Conservation (phyloP, 2,888 invertebrate species). For the Dicyrtoma fusca region DNA sequence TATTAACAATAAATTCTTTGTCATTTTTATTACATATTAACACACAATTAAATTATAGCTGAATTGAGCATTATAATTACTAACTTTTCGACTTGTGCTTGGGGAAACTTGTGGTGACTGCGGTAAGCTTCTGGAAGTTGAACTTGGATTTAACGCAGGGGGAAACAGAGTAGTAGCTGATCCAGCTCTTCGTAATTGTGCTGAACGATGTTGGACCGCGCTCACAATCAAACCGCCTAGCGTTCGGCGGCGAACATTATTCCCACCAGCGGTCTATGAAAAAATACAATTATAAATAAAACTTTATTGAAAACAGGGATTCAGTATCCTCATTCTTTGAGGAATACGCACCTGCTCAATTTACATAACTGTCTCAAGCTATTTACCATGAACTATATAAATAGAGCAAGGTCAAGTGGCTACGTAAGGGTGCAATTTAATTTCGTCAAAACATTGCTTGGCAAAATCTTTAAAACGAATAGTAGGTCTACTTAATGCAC, state of each 20-base stretch:
- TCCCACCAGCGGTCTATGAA: background rate
- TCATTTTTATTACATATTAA: slow-evolving; percentile 5
- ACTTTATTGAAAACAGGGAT: background rate
- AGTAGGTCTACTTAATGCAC: too few species aligned
- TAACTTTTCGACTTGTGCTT: slow-evolving; percentile 62
- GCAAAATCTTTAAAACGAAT: too few species aligned
- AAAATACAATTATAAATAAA: background rate
- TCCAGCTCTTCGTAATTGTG: slow-evolving; percentile 65
- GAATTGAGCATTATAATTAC: too few species aligned
- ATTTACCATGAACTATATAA: too few species aligned
- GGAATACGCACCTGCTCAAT: too few species aligned
- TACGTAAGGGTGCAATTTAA: too few species aligned
- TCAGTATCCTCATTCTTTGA: too few species aligned
- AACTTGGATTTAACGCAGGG: slow-evolving; percentile 59
- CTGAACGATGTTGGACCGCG: slow-evolving; percentile 52
- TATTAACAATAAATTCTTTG: background rate
- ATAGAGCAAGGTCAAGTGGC: too few species aligned
- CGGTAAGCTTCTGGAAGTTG: slow-evolving; percentile 58
- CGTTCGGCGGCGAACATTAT: slow-evolving; percentile 47
- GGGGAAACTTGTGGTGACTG: slow-evolving; percentile 60
- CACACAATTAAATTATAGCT: slow-evolving; percentile 11
- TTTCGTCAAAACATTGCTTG: too few species aligned
- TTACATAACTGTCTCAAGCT: too few species aligned
- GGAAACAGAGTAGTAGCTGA: slow-evolving; percentile 72
- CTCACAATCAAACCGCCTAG: slow-evolving; percentile 52